A percentile compares a stretch with the other conserved stretches of the same genome.
phyloP scores from a whole-genome alignment of 2,888 invertebrate species.

The Sinhomidia bicolor region DNA sequence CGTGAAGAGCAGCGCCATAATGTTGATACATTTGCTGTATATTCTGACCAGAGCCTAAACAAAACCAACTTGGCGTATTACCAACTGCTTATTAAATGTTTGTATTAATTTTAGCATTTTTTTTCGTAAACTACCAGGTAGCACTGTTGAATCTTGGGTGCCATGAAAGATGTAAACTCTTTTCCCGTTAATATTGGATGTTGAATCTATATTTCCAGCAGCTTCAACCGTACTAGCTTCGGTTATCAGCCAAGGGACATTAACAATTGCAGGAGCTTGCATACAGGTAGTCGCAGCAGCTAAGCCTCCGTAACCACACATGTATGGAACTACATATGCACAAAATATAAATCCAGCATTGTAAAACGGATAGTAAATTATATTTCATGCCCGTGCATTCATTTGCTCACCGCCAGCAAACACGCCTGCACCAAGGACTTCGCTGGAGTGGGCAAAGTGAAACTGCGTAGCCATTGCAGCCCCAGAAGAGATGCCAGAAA shows the following conservation, averaged over 20 bases:
- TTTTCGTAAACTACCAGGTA: slow-evolving; percentile 57
- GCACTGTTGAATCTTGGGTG: slow-evolving; percentile 81
- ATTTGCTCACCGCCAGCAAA: slow-evolving; percentile 82
- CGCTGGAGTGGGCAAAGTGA: slow-evolving; percentile 81
- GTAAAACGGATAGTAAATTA: background rate
- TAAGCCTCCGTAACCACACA: slow-evolving; percentile 78
- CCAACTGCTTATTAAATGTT: too few species aligned
- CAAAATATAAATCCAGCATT: background rate
- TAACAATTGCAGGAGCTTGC: slow-evolving; percentile 74
- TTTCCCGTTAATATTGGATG: slow-evolving; percentile 80
- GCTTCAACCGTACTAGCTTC: slow-evolving; percentile 74
- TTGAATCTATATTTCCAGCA: slow-evolving; percentile 81
- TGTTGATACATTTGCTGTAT: slow-evolving; percentile 74
- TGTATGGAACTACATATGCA: slow-evolving; percentile 76
- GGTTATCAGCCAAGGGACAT: slow-evolving; percentile 74
- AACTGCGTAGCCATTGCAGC: slow-evolving; percentile 82
- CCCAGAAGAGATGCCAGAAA: slow-evolving; percentile 81
- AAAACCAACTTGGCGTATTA: too few species aligned
- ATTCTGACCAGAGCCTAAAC: slow-evolving; percentile 73
- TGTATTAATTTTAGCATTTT: background rate
- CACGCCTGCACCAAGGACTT: slow-evolving; percentile 81
- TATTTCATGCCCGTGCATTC: too few species aligned
- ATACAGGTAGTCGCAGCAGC: slow-evolving; percentile 77
- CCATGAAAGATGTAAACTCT: slow-evolving; percentile 81
- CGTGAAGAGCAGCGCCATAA: slow-evolving; percentile 72